Base-by-base conservation (phyloP, 1,140 invertebrate genomes). In the Lordiphosa collinella region DNA sequence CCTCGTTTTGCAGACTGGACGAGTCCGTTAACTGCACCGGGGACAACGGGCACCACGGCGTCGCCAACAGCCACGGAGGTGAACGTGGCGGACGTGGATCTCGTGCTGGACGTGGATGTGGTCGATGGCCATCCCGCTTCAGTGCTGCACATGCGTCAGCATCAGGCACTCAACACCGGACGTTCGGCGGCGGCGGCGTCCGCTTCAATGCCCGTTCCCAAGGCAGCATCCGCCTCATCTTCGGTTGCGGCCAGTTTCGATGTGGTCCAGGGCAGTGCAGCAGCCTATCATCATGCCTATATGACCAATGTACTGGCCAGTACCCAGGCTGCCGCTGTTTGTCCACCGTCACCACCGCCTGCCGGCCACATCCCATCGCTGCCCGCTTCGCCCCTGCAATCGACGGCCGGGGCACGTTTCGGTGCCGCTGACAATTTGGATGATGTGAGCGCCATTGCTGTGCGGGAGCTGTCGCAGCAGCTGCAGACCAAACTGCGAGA, bases 401-500 rank as follows among this genome's bases (percentile, higher is more conserved):
- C 71, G 37, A 73, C 72, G 11, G 63, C 84, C 9, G 55, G 50
- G 0, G 62, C 71, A 9, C 70, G 76, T n/a, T 66, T 78, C 9
- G 70, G 74, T 1, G 63, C 69, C 37, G 65, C 58, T 32, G 74
- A 75, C 40, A 82, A 71, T 38, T 63, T 76, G 60, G 75, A 88
- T 56, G 86, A 88, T 53, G 65, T 87, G 6, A 84, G 71, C 41
- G 72, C 80, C 35, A 64, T 86, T 35, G 86, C 90, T 9, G 86
- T 90, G 52, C 75, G 82, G 62, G 91, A 92, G 7, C 87, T 96
- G 67, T 92, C 94, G 14, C 91, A 92, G 65, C 90, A 93, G 47
- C 90, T 96, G 37, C 95, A 96, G 89, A 90, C 92, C 41, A 93
- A 95, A 79, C 89, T 96, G 49, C 89, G 94, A 32, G 93, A 93